Percentiles rank a stretch among this genome's conserved stretches.
phyloP scores from a whole-genome alignment of 2,113 vertebrate species.

The Dipodomys merriami region DNA sequence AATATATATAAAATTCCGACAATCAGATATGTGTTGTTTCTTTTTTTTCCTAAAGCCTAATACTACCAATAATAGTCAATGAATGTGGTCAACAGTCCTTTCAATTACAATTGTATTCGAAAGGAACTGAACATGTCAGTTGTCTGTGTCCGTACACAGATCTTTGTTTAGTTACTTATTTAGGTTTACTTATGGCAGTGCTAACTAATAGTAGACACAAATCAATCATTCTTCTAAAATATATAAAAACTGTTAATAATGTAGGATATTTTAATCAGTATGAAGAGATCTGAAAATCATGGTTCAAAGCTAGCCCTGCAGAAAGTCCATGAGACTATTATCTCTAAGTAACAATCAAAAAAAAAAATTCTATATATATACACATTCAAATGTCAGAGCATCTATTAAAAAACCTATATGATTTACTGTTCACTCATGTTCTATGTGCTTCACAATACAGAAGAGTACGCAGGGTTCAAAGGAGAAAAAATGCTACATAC shows the following conservation, averaged over 20 bases:
- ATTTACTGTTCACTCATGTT: neutral
- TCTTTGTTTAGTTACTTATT: neutral
- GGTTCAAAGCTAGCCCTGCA: too few relatives aligned
- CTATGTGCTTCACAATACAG: neutral
- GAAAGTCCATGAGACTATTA: too few relatives aligned
- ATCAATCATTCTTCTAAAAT: too few relatives aligned
- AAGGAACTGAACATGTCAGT: neutral
- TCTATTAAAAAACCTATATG: neutral
- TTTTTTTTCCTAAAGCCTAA: constrained; percentile 11
- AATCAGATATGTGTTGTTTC: neutral
- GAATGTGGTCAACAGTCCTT: neutral
- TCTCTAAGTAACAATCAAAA: too few relatives aligned
- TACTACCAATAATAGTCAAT: neutral
- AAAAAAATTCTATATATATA: neutral
- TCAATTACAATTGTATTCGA: neutral
- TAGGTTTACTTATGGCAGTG: too few relatives aligned
- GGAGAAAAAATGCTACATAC: neutral
- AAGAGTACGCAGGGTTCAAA: neutral
- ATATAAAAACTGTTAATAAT: too few relatives aligned
- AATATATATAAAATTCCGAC: too few relatives aligned
- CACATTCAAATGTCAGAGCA: neutral
- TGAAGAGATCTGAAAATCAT: too few relatives aligned
- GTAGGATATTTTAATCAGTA: too few relatives aligned
- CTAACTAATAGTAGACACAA: too few relatives aligned
- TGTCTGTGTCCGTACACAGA: neutral